Evolutionary conservation across 2,113 vertebrate species (phyloP).

Genomic region (Capra hircus): DNA sequence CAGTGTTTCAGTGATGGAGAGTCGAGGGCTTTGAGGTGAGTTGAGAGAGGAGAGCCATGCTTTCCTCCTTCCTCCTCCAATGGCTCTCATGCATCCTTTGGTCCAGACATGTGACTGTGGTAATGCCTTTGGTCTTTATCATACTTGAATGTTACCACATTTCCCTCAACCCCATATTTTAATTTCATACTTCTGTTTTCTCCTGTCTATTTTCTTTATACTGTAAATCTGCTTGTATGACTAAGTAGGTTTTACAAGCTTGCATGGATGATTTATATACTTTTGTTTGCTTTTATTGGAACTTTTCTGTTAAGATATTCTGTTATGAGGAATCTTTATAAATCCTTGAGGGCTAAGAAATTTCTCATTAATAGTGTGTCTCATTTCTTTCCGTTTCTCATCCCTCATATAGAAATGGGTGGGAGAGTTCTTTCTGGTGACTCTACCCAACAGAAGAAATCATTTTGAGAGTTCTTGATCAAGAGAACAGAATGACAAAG

Average conservation of each 20-base stretch:
- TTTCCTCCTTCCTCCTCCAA: background rate
- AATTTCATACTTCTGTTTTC: background rate
- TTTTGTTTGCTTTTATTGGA: conserved; percentile 28
- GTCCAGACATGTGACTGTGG: background rate
- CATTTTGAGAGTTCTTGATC: background rate
- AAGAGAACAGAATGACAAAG: background rate
- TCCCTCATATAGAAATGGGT: background rate
- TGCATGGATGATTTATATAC: background rate
- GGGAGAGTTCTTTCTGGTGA: background rate
- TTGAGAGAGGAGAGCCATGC: background rate
- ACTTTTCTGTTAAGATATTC: background rate
- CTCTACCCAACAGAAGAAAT: background rate
- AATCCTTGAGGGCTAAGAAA: background rate
- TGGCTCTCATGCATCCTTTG: background rate
- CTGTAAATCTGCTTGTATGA: background rate
- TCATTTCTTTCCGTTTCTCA: background rate
- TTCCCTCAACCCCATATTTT: background rate
- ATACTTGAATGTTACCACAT: background rate
- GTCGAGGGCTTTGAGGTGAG: background rate
- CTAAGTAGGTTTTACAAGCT: conserved; percentile 10
- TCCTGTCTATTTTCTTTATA: background rate
- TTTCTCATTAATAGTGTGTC: background rate
- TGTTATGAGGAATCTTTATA: conserved; percentile 10
- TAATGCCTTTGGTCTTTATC: background rate
- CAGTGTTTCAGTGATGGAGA: background rate